Percentiles rank a stretch among this genome's conserved stretches.
Conservation (phyloP, 2,113 vertebrate species). For the Sinocyclocheilus grahami region DNA sequence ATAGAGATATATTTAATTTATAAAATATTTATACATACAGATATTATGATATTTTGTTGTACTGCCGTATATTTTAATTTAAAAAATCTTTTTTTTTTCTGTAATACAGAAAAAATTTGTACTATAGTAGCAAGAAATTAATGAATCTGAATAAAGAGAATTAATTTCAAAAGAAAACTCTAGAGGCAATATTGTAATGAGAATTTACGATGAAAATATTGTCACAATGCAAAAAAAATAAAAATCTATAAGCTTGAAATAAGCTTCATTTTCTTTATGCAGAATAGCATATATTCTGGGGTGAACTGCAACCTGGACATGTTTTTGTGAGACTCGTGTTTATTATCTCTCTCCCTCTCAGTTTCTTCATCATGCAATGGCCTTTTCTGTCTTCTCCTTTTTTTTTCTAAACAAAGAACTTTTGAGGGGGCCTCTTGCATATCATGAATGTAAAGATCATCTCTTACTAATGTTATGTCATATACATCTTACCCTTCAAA, state of each 20-base stretch:
- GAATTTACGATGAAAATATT: not conserved
- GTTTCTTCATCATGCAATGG: slow-evolving; percentile 48
- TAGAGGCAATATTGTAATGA: not conserved
- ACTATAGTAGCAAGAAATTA: not conserved
- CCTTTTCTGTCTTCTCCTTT: slow-evolving; percentile 51
- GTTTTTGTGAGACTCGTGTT: not conserved
- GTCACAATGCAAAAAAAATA: not conserved
- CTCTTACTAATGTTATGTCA: slow-evolving; percentile 15
- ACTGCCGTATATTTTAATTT: not conserved
- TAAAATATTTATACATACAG: not conserved
- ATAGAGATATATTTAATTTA: not conserved
- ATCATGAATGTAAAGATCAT: slow-evolving; percentile 67
- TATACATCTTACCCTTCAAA: slow-evolving; percentile 36
- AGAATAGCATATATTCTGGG: not conserved
- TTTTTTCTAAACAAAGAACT: slow-evolving; percentile 39
- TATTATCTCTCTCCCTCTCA: no score
- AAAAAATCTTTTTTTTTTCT: not conserved
- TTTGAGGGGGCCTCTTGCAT: slow-evolving; percentile 60
- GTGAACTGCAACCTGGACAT: not conserved
- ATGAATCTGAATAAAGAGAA: not conserved
- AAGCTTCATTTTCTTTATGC: not conserved
- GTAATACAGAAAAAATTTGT: not conserved
- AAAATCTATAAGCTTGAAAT: not conserved
- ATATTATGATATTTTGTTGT: not conserved
- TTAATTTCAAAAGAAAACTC: not conserved